Evolutionary conservation across 2,113 vertebrate genomes (phyloP), one percentile per base, ranked within the genome.

Genomic region (Euleptes europaea): DNA sequence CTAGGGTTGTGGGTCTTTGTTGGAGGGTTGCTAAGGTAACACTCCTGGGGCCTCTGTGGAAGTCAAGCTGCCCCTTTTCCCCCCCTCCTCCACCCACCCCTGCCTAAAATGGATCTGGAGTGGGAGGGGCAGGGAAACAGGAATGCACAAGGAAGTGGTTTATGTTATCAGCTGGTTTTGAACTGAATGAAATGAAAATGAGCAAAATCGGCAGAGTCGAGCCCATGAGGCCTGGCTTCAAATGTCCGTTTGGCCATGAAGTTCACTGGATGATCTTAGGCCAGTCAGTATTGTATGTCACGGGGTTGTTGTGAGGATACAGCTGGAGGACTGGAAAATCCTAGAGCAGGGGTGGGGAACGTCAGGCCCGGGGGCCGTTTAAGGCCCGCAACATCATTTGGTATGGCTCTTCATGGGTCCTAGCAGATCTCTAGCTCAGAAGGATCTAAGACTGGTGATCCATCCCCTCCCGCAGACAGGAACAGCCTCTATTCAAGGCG

Each of bases 131-230:
- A 26, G 26, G 26, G 54, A 63, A 78, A 42, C 23, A 38, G n/a
- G 38, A 31, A 28, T 66, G 3, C 63, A 35, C 28, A 66, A n/a
- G 14, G 60, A 66, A 47, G 14, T 63, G 26, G 26, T 19, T 26
- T 60, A 17, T 63, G 88, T 73, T 91, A 78, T 70, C 88, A 83
- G 90, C 80, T 40, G 42, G 51, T 88, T 92, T 93, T 91, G 82
- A 88, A 33, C 85, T 40, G 81, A 90, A 88, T 79, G 40, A 89
- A 78, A 75, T 90, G 35, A 86, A 91, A 93, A 83, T 33, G 72
- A 65, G 44, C 67, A 42, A 84, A 76, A 12, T 60, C 49, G 5
- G n/a, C n/a, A 33, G 40, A 66, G 10, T 17, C 2, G 42, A 40
- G 60, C 10, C 66, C n/a, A 13, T 14, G 15, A 35, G n/a, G 17